These are phyloP conservation scores for Drosophila willistoni DNA, from an alignment of 1,140 invertebrate genomes.

Conservation along the genomic window DNA sequence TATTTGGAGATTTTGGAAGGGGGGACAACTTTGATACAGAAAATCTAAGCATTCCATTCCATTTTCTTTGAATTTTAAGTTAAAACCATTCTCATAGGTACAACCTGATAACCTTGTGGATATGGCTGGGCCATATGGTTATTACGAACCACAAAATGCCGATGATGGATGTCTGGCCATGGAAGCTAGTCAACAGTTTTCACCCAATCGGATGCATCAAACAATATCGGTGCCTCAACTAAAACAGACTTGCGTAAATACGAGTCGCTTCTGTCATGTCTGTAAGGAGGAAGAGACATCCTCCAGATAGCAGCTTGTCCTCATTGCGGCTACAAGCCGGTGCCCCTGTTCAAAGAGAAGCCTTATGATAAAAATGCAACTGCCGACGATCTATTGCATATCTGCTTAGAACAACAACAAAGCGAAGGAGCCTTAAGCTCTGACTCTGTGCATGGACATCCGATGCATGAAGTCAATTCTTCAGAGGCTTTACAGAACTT, in stretches of 20 bases:
- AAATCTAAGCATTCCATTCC: background rate
- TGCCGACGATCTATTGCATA: conserved; percentile 54
- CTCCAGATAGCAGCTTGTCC: conserved; percentile 72
- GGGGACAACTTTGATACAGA: background rate
- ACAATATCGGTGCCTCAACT: conserved; percentile 34
- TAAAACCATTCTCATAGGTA: background rate
- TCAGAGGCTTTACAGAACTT: conserved; percentile 57
- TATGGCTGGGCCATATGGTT: conserved; percentile 56
- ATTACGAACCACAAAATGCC: conserved; percentile 22
- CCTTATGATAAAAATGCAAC: conserved; percentile 63
- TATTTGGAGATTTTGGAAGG: background rate
- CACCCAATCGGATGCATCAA: background rate
- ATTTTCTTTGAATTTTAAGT: too few species aligned
- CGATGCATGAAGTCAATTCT: background rate
- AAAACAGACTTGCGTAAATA: conserved; percentile 42
- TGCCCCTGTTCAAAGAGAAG: conserved; percentile 60
- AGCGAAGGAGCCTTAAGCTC: conserved; percentile 2
- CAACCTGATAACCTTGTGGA: conserved; percentile 28
- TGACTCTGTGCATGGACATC: background rate
- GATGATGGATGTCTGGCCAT: conserved; percentile 31
- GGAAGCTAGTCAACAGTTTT: conserved; percentile 35
- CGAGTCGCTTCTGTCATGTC: conserved; percentile 46
- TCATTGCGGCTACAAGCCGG: conserved; percentile 70
- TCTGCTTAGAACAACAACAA: conserved; percentile 38
- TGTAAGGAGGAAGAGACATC: conserved; percentile 71